Evolutionary conservation across 2,113 vertebrate genomes (phyloP).

Genomic region (Zapus hudsonius): DNA sequence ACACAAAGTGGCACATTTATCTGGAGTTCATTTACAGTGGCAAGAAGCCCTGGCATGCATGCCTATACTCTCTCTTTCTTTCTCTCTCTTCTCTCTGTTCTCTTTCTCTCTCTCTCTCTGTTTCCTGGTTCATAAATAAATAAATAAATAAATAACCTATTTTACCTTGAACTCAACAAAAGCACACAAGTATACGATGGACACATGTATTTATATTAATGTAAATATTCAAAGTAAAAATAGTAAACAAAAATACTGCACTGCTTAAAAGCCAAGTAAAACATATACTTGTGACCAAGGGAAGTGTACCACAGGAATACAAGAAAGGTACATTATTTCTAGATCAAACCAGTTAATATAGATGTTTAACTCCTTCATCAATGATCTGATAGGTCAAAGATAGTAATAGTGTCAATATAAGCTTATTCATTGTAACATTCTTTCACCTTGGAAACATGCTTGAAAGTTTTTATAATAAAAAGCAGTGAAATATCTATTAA

Average conservation of each 20-base stretch:
- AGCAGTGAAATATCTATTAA: constrained; percentile 63
- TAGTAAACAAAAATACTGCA: neutral
- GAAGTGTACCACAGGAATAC: neutral
- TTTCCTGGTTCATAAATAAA: too few relatives aligned
- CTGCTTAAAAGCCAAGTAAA: constrained; percentile 9
- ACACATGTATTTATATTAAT: neutral
- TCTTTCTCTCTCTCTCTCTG: too few relatives aligned
- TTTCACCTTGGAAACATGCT: neutral
- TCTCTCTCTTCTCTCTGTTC: too few relatives aligned
- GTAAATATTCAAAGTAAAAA: constrained; percentile 50
- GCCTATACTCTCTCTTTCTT: too few relatives aligned
- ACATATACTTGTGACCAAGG: neutral
- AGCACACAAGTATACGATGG: neutral
- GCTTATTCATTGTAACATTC: neutral
- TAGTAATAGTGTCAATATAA: neutral
- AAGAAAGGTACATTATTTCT: neutral
- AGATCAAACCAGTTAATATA: neutral
- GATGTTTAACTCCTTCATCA: neutral
- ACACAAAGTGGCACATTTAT: too few relatives aligned
- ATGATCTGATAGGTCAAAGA: neutral
- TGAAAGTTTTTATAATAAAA: constrained; percentile 58
- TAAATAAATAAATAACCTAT: too few relatives aligned
- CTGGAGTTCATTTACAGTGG: too few relatives aligned
- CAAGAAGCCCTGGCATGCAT: too few relatives aligned
- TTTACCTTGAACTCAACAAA: neutral